phyloP scores from a whole-genome alignment of 2,113 vertebrate genomes.

The Verasper variegatus region DNA sequence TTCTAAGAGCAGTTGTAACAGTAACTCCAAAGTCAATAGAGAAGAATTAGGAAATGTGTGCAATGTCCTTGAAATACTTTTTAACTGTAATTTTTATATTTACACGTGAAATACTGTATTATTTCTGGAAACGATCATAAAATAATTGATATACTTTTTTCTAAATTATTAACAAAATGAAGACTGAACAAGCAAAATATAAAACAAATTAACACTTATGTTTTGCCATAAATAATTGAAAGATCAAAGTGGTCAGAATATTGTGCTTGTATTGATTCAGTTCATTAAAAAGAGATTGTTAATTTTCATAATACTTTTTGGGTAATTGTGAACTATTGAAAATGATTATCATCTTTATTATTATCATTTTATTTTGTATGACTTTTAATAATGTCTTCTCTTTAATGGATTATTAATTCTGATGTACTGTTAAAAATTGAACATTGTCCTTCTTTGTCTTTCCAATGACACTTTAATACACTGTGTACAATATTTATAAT shows the following conservation, averaged over 20 bases:
- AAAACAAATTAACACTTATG: background rate
- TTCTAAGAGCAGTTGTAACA: conserved; percentile 57
- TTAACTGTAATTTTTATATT: conserved; percentile 33
- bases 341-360: background rate
- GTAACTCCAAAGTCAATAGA: conserved; percentile 67
- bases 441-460: background rate
- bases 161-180: conserved; percentile 13
- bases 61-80: conserved; percentile 55
- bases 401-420: background rate
- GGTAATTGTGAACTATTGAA: background rate
- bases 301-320: no score
- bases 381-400: background rate
- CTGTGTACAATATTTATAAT: background rate
- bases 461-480: background rate
- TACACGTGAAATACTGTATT: background rate
- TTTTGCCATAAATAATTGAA: background rate
- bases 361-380: background rate
- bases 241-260: conserved; percentile 5
- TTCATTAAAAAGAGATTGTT: background rate
- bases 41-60: conserved; percentile 57
- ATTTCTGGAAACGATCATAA: conserved; percentile 2
- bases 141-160: conserved; percentile 13
- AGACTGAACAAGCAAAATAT: background rate
- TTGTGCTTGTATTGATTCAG: background rate
- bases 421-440: conserved; percentile 3